Conservation (phyloP, 2,888 invertebrate species). For the Amblyjoppa fuscipennis region DNA sequence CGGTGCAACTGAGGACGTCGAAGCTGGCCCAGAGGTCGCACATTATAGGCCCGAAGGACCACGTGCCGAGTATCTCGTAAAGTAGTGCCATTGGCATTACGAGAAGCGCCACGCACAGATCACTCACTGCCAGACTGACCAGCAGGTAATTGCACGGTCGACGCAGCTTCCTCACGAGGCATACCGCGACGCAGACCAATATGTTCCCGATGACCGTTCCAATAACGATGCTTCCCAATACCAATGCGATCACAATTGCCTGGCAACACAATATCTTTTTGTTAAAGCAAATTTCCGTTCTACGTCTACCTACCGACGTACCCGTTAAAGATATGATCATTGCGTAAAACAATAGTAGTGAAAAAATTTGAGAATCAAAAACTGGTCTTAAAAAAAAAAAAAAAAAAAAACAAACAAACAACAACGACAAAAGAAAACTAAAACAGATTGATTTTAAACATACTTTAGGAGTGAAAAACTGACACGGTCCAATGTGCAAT, state of each 20-base stretch:
- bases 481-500: too few species aligned
- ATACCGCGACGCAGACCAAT: slow-evolving; percentile 97
- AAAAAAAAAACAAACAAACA: neutral
- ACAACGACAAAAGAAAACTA: neutral
- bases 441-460: neutral
- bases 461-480: too few species aligned
- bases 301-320: too few species aligned
- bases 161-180: slow-evolving; percentile 95
- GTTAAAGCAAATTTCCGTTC: too few species aligned
- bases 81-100: slow-evolving; percentile 99
- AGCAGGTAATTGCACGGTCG: slow-evolving; percentile 96
- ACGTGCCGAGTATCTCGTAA: slow-evolving; percentile 96
- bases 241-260: slow-evolving; percentile 90
- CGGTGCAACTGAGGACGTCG: slow-evolving; percentile 98
- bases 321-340: too few species aligned
- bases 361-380: neutral
- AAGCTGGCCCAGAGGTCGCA: slow-evolving; percentile 99
- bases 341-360: neutral
- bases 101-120: slow-evolving; percentile 97
- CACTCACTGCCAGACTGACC: slow-evolving; percentile 98
- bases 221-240: slow-evolving; percentile 91
- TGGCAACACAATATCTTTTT: slow-evolving; percentile 72
- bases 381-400: neutral
- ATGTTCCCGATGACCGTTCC: slow-evolving; percentile 96
- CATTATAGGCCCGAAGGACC: slow-evolving; percentile 96